These are phyloP conservation scores for Puffinus mauretanicus DNA, from an alignment of 2,113 vertebrate genomes.

Conservation along the genomic window DNA sequence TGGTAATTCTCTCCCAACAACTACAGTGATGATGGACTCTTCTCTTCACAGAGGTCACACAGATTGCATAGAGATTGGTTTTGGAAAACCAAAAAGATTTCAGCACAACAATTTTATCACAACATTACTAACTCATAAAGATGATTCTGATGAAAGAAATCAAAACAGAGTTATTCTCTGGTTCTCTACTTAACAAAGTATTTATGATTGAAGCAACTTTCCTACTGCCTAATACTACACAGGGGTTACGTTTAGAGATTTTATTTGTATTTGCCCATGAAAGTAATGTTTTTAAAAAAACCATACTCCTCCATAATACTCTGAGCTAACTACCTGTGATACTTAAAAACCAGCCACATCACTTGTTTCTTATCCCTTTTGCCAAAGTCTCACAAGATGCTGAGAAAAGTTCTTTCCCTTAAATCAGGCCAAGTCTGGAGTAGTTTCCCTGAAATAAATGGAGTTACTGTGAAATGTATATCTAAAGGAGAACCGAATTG, in stretches of 20 bases:
- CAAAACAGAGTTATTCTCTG: constrained; percentile 45
- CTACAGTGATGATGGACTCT: constrained; percentile 40
- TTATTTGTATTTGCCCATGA: not conserved
- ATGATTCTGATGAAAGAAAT: constrained; percentile 57
- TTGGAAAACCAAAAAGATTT: constrained; percentile 53
- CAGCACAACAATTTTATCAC: constrained; percentile 37
- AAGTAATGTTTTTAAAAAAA: not conserved
- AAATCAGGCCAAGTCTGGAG: not conserved
- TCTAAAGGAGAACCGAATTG: not conserved
- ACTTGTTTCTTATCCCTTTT: not conserved
- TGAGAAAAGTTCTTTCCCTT: not conserved
- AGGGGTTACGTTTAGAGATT: not conserved
- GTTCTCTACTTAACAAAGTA: not conserved
- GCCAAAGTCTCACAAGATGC: not conserved
- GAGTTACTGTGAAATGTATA: not conserved
- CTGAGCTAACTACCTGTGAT: not conserved
- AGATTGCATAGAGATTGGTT: constrained; percentile 42
- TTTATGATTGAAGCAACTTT: not conserved
- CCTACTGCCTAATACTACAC: not conserved
- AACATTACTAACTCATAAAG: constrained; percentile 43
- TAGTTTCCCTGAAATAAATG: not conserved
- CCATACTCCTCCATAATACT: not conserved
- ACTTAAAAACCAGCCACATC: not conserved
- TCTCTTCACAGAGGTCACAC: constrained; percentile 40
- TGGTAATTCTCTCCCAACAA: constrained; percentile 53